Base-by-base conservation (phyloP, 2,113 vertebrate genomes). In the Notarius quadriscutis region DNA sequence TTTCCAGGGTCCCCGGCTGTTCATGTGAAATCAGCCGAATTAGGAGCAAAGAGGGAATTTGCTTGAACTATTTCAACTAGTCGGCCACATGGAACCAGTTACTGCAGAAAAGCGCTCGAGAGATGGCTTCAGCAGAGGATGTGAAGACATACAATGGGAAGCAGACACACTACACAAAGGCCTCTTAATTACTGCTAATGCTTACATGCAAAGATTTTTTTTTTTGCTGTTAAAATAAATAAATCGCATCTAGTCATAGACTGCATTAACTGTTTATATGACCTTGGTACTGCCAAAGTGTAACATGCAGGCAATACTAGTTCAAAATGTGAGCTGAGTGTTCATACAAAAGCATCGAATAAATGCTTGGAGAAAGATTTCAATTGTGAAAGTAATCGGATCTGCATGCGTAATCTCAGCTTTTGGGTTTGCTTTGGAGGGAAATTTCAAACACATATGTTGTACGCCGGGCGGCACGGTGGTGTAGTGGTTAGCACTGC, bases 21-120 rank as follows among this genome's bases (percentile, higher is more conserved):
- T 87, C 87, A 84, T 89, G 74, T 91, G 87, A 90, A 91, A 90
- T 90, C 87, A 84, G 88, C 81, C 85, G 84, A 89, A 91, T 89
- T 91, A 92, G 88, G 90, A 91, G 88, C 87, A 89, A 88, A 91
- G 88, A 91, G 91, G 91, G 91, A 91, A 88, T 92, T 88, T 88
- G 88, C 67, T 81, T 1, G 25, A 93, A 88, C 72, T 88, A 91
- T 92, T 90, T 89, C 83, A 90, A 88, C 83, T 91, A 90, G 92
- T 91, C 65, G 81, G 71, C 84, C 91, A 93, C 91, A 93, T 92
- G 93, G 92, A 92, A 89, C 62, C 77, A 25, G 89, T 92, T 91
- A 91, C 75, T 15, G 67, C 18, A 41, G 87, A 81, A 89, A 71
- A 82, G 55, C 87, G 72, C 67, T 7, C 63, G 87, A 91, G 86